A percentile compares a stretch with the other conserved stretches of the same genome.
phyloP scores from a whole-genome alignment of 2,888 invertebrate genomes.

The Oxycera nigricornis region DNA sequence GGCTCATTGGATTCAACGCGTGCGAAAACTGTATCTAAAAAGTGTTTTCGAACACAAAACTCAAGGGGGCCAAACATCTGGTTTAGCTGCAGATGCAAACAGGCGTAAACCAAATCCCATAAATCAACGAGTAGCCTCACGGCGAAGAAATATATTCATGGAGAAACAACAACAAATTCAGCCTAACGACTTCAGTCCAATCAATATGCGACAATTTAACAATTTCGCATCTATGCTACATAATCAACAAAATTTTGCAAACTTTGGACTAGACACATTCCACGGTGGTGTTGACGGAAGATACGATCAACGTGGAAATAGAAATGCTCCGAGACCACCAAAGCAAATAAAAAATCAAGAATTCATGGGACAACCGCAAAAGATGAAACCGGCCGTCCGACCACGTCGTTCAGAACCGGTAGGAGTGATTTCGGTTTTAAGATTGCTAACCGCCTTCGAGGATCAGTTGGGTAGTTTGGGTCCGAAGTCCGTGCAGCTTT shows the following conservation, averaged over 20 bases:
- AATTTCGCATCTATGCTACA: neutral
- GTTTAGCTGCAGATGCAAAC: slow-evolving; percentile 36
- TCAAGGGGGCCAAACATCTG: slow-evolving; percentile 38
- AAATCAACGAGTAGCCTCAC: too few relatives aligned
- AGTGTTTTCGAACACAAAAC: slow-evolving; percentile 42
- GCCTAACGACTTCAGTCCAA: neutral
- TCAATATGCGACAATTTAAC: neutral
- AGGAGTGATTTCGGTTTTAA: slow-evolving; percentile 44
- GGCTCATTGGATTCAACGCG: slow-evolving; percentile 40
- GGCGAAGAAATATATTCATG: too few relatives aligned
- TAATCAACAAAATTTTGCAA: neutral
- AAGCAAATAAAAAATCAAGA: neutral
- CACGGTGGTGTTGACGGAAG: neutral
- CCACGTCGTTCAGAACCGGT: slow-evolving; percentile 34
- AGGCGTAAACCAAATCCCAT: slow-evolving; percentile 29
- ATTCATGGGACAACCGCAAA: neutral
- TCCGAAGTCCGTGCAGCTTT: slow-evolving; percentile 45
- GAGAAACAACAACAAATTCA: too few relatives aligned
- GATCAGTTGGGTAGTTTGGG: slow-evolving; percentile 47
- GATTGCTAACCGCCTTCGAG: slow-evolving; percentile 47
- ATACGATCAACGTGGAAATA: neutral
- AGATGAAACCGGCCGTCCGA: neutral
- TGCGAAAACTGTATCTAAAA: slow-evolving; percentile 40
- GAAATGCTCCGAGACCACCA: neutral
- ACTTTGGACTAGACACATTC: neutral